Base-by-base conservation (phyloP, 2,797 vertebrate genomes). In the Sphenodon punctatus region DNA sequence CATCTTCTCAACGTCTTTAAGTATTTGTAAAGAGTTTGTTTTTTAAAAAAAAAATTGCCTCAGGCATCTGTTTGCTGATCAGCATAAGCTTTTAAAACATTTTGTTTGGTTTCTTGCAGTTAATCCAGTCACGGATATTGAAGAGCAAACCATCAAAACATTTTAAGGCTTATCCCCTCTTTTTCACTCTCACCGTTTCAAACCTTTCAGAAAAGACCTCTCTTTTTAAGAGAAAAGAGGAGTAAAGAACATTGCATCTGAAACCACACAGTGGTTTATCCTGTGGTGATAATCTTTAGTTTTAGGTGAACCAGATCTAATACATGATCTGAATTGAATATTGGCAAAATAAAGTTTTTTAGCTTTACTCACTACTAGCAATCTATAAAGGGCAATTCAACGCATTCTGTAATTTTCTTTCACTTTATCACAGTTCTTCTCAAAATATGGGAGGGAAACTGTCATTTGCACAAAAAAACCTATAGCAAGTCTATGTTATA, bases 41-140 rank as follows among this genome's bases (percentile, higher is more conserved):
- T 32, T 72, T 60, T 5, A 75, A 64, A 34, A 79, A 84, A 75
- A 51, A 9, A 20, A 36, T 41, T 56, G 59, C 42, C 65, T 60
- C 55, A 48, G 61, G 64, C 25, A 49, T 75, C 70, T 80, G 48
- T 90, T 91, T 89, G 41, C 20, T 20, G 7, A 75, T 91, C 48
- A 72, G 67, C 20, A 48, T 81, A 84, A 85, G 53, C 64, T 91
- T 86, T 91, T 92, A 71, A 86, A 93, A 64, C 51, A 80, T 56
- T 70, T 78, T 38, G 46, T 63, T 85, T 82, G 42, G 13, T 88
- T 93, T 85, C 78, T 80, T 74, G 90, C 73, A 78, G 45, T 82
- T 84, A 87, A 89, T 93, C 75, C 59, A 77, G 70, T 89, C 68
- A 86, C 6, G 69, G 67, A 56, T 88, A 39, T 48, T 81, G 71